These are phyloP conservation scores for Arizona elegans DNA, from an alignment of 2,113 vertebrate genomes.

Conservation along the genomic window DNA sequence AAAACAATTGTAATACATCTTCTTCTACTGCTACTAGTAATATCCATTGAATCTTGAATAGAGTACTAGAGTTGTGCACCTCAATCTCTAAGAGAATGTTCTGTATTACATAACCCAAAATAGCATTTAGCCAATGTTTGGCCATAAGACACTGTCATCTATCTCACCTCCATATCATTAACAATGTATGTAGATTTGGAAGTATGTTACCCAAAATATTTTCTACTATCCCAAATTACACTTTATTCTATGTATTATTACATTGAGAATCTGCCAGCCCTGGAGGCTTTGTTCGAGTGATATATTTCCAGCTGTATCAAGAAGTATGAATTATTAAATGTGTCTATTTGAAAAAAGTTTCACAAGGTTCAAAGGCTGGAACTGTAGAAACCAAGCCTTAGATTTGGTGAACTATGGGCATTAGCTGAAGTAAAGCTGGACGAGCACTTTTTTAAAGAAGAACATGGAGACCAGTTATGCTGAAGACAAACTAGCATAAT, in stretches of 20 bases:
- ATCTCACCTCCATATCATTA: not conserved
- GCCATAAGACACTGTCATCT: not conserved
- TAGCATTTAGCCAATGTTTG: not conserved
- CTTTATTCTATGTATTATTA: not conserved
- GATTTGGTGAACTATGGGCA: not conserved
- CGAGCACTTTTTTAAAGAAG: not conserved
- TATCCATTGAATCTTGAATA: not conserved
- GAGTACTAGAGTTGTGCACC: not conserved
- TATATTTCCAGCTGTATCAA: not conserved
- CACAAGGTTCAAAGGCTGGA: not conserved
- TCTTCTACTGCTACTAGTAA: not conserved
- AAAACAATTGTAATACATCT: not conserved
- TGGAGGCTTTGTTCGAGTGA: not conserved
- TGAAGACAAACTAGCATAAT: not conserved
- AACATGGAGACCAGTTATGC: not conserved
- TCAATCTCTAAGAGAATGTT: not conserved
- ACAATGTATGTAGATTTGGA: not conserved
- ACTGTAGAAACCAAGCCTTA: not conserved
- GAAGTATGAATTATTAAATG: not conserved
- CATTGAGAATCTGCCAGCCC: not conserved
- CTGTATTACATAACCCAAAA: not conserved
- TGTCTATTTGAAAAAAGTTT: not conserved
- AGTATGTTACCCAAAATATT: not conserved
- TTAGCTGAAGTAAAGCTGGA: not conserved
- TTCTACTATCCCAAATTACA: not conserved